These are phyloP conservation scores for Drosophila heteroneura DNA, from an alignment of 2,888 invertebrate species.

Conservation along the genomic window DNA sequence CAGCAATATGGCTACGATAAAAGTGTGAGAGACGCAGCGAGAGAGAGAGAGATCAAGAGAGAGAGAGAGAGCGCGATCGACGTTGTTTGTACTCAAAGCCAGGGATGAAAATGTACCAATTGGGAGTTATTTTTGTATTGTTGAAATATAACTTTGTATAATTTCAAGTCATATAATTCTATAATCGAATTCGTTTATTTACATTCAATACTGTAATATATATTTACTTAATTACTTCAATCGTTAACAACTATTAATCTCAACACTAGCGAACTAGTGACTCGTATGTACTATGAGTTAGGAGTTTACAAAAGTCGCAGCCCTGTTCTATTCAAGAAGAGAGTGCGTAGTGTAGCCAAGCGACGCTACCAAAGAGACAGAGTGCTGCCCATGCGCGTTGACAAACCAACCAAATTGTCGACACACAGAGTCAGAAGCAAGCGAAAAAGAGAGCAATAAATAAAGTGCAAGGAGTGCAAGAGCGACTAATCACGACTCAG, in stretches of 20 bases:
- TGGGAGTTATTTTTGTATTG: slow-evolving; percentile 7
- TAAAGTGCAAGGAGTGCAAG: slow-evolving; percentile 12
- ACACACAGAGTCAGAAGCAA: slow-evolving; percentile 12
- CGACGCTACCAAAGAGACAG: slow-evolving; percentile 34
- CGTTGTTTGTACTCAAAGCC: slow-evolving; percentile 17
- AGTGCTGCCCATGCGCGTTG: slow-evolving; percentile 63
- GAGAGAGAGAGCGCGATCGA: slow-evolving; percentile 33
- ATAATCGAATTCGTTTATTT: neutral
- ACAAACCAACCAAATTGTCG: slow-evolving; percentile 46
- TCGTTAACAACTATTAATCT: neutral
- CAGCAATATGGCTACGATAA: slow-evolving; percentile 39
- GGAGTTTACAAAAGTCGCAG: slow-evolving; percentile 14
- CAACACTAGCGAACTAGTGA: neutral
- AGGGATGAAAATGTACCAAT: slow-evolving; percentile 45
- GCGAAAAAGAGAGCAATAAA: slow-evolving; percentile 12
- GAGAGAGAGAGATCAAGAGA: neutral
- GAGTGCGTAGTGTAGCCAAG: slow-evolving; percentile 51
- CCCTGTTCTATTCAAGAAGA: slow-evolving; percentile 41
- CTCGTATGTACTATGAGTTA: neutral
- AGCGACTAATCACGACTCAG: slow-evolving; percentile 8
- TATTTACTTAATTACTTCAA: too few species aligned
- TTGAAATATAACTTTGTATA: neutral
- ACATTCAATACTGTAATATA: neutral
- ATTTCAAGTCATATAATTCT: neutral
- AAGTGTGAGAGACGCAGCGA: slow-evolving; percentile 23